A percentile compares a stretch with the other conserved stretches of the same genome.
Conservation (phyloP, 2,113 vertebrate species). For the Brienomyrus longianalis region DNA sequence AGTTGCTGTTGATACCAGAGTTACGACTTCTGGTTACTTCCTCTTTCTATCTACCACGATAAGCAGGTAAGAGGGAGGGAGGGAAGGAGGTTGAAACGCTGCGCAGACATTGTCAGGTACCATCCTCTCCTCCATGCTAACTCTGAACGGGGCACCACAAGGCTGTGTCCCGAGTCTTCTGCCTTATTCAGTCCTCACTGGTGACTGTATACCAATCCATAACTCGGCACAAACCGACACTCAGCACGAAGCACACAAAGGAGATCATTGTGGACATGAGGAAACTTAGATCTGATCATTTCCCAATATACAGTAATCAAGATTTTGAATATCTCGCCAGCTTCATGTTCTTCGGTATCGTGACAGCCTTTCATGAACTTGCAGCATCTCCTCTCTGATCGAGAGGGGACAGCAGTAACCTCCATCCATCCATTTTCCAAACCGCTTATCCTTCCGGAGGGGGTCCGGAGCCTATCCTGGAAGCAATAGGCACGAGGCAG, state of each 20-base stretch:
- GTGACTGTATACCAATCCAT: too few relatives aligned
- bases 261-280: too few relatives aligned
- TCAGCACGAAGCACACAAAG: too few relatives aligned
- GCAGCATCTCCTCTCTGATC: neutral
- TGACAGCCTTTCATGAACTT: neutral
- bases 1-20: neutral
- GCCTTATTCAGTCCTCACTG: too few relatives aligned
- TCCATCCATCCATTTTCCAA: too few relatives aligned
- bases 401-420: neutral
- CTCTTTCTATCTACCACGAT: neutral
- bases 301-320: neutral
- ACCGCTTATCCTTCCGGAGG: too few relatives aligned
- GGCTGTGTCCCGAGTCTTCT: too few relatives aligned
- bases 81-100: neutral
- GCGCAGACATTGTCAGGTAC: neutral
- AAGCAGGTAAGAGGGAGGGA: neutral
- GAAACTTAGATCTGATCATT: neutral
- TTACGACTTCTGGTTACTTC: neutral
- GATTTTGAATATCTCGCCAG: neutral
- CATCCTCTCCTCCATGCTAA: too few relatives aligned
- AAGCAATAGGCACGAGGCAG: too few relatives aligned
- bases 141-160: too few relatives aligned
- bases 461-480: too few relatives aligned
- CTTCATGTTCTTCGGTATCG: neutral
- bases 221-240: too few relatives aligned